phyloP scores from a whole-genome alignment of 2,113 vertebrate genomes.

The Macaca fascicularis region T2T-MFA8v1.1 NC_088387.1:121788501-121789000 shows the following conservation, averaged over 20 bases:
- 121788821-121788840: not conserved
- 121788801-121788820: too few species aligned
- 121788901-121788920: not conserved
- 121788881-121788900: not conserved
- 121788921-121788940: not conserved
- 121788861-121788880: not conserved
- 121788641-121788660: too few species aligned
- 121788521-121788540: too few species aligned
- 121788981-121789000: not conserved
- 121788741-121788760: not conserved
- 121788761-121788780: too few species aligned
- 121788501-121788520: not conserved
- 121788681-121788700: not conserved
- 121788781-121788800: too few species aligned
- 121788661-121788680: not conserved
- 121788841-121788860: not conserved
- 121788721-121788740: fast-evolving
- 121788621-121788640: too few species aligned
- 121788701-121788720: not conserved
- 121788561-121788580: too few species aligned
- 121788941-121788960: not conserved
- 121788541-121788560: too few species aligned
- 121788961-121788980: not conserved
- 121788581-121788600: too few species aligned
- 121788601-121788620: too few species aligned